A percentile compares a stretch with the other conserved stretches of the same genome.
These are phyloP conservation scores for Semicossyphus pulcher DNA, from an alignment of 2,113 vertebrate species.

Conservation along the genomic window DNA sequence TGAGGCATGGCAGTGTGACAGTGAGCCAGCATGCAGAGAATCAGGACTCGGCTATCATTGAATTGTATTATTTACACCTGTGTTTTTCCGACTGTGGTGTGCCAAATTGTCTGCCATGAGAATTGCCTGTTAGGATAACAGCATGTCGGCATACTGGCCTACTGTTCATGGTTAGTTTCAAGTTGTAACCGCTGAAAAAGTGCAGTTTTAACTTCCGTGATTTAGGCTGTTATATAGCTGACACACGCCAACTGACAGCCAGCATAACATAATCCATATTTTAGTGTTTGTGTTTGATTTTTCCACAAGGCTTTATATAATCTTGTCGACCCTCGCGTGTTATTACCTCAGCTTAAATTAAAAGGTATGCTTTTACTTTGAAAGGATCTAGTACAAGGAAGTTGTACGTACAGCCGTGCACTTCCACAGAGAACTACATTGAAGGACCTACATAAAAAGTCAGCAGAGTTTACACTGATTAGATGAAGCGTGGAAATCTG, in stretches of 20 bases:
- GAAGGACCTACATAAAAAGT: conserved; percentile 2
- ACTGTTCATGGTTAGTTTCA: neutral
- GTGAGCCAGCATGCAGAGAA: neutral
- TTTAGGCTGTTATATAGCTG: neutral
- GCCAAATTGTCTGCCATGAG: neutral
- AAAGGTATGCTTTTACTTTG: neutral
- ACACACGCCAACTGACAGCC: neutral
- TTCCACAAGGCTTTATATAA: neutral
- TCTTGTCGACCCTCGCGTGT: neutral
- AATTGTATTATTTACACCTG: neutral
- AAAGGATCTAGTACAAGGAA: neutral
- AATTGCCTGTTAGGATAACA: neutral
- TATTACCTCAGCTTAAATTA: neutral
- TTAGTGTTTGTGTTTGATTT: neutral
- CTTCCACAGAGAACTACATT: conserved; percentile 1
- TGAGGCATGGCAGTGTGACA: neutral
- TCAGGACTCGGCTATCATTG: neutral
- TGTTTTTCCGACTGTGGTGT: neutral
- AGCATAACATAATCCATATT: neutral
- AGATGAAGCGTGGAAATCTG: conserved; percentile 34
- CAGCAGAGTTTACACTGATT: conserved; percentile 30
- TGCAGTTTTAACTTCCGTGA: too few species aligned
- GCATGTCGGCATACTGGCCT: neutral
- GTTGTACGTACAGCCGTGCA: neutral
- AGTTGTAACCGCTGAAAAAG: neutral